Conservation (phyloP, 2,113 vertebrate genomes). For the Eira barbara region DNA sequence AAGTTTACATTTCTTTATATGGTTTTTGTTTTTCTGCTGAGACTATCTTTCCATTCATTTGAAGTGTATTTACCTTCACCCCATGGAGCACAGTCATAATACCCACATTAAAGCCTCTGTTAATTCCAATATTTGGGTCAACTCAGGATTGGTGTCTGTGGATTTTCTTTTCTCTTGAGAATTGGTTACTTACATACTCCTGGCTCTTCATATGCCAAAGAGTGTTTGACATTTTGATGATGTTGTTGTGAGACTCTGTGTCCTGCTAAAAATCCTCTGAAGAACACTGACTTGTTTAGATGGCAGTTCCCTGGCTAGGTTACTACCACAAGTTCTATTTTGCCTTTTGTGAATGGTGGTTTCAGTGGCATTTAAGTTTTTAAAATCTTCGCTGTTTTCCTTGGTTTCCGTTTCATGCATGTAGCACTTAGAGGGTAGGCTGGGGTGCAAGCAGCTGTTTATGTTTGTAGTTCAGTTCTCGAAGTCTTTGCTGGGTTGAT, state of each 20-base stretch:
- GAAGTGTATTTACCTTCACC: not conserved
- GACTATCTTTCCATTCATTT: not conserved
- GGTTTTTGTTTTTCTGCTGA: not conserved
- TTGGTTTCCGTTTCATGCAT: not conserved
- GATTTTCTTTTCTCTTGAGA: not conserved
- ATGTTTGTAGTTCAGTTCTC: not conserved
- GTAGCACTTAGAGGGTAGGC: not conserved
- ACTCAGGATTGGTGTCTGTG: not conserved
- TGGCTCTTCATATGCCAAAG: not conserved
- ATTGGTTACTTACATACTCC: not conserved
- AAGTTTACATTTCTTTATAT: not conserved
- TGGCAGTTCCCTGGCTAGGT: not conserved
- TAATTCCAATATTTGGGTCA: not conserved
- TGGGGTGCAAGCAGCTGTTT: not conserved
- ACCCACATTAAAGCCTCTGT: not conserved
- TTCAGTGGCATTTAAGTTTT: not conserved
- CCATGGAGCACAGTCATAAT: too few species aligned
- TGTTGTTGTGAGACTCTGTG: not conserved
- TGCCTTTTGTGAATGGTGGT: not conserved
- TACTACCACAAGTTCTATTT: not conserved
- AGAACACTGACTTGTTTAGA: not conserved
- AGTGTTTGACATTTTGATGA: not conserved
- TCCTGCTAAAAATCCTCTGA: not conserved
- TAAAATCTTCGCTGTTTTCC: not conserved
- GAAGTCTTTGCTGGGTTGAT: not conserved